Base-by-base conservation (phyloP, 2,797 vertebrate genomes). In the Sebastes steindachneri region DNA sequence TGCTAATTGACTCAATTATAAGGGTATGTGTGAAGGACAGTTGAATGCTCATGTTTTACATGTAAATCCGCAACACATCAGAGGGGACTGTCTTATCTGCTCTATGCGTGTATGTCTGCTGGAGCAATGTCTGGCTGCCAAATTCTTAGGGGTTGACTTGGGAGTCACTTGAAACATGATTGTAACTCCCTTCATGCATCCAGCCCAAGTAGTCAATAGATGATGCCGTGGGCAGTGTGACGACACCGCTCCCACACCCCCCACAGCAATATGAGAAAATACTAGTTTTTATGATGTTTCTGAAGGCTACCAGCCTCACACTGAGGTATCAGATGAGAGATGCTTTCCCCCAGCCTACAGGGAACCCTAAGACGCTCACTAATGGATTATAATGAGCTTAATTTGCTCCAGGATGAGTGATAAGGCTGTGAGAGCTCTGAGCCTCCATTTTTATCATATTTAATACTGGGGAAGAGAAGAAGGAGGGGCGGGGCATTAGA, bases 351-450 rank as follows among this genome's bases (percentile, higher is more conserved):
- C 57, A 59, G 72, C 77, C 88, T 64, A 84, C 77, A 91, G 90
- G 92, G 87, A 93, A 79, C 83, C 64, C 71, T 74, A 73, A 91
- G 84, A 89, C 59, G 65, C 80, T 87, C 82, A 51, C 90, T 92
- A 93, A 93, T 91, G 90, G 90, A 92, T 89, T 89, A 84, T 92
- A 94, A 94, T 92, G 86, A 92, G 83, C 87, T 90, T 90, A 90
- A 94, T 94, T 92, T 90, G 85, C 89, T 90, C 77, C 72, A 73
- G 88, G 87, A 92, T 90, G 86, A 90, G 82, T 84, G 91, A 93
- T 93, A 90, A 92, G 86, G 76, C 88, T 76, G 65, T 51, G 80
- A 74, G 89, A 88, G 88, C 86, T 77, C 73, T 26, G 77, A 91
- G 79, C 83, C 70, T 90, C 51, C 54, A 77, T 87, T 88, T 88